Base-by-base conservation (phyloP, 2,113 vertebrate genomes). In the Gadus chalcogrammus region DNA sequence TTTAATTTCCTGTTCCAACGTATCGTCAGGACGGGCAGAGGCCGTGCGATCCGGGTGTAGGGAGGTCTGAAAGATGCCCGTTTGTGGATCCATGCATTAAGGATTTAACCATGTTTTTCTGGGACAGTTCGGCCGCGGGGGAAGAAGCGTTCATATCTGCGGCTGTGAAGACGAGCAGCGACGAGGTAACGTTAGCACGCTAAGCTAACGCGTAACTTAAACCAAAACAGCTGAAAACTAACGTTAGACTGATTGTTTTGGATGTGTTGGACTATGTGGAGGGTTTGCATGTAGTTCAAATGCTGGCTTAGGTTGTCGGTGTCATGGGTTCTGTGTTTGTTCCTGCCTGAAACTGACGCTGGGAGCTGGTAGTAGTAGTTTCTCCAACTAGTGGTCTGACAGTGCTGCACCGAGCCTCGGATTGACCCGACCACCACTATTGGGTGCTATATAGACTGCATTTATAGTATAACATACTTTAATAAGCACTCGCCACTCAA, bases 321-420 rank as follows among this genome's bases (percentile, higher is more conserved):
- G 55, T 56, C 55, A 56, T 12, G 11, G 13, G 55, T 15, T 56
- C 5, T 56, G 17, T n/a, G 17, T 56, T 56, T 20, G 18, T 11
- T 18, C 9, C 59, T 61, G 59, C 59, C 9, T 61, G 18, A 74
- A 73, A 69, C 48, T 62, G 15, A 68, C n/a, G 65, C 42, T 68
- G 7, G 4, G 6, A 35, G 31, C 31, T n/a, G 59, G 15, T 60
- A 60, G 0, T 60, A 18, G 18, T 60, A 9, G 20, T n/a, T 48
- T 15, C 59, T 71, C 85, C 87, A 87, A 88, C 87, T 87, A 87
- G 87, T 88, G 87, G 81, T 81, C 61, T 76, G 77, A 78, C 61
- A 68, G 31, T 79, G 27, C 59, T 60, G 53, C 64, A 4, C 11
- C 52, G 71, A 73, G 79, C 4, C 31, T 35, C 31, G 31, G 31